Conservation (phyloP, 2,113 vertebrate species). For the Tringa solitaria region DNA sequence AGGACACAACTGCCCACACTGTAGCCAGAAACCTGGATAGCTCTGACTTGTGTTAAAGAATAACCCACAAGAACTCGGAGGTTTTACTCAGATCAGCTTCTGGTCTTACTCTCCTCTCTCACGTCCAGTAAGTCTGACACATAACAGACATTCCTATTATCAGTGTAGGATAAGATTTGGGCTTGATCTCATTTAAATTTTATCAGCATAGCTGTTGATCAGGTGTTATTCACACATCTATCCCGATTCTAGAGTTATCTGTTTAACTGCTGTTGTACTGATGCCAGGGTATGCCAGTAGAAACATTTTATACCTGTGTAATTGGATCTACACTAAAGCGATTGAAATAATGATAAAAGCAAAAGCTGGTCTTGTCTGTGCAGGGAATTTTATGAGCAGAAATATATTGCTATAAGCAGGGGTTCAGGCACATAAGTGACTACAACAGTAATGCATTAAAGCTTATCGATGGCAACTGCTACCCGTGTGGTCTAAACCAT, state of each 20-base stretch:
- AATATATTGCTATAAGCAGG: neutral
- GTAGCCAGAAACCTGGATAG: neutral
- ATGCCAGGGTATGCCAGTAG: slow-evolving; percentile 40
- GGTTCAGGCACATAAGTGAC: neutral
- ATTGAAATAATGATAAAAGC: slow-evolving; percentile 57
- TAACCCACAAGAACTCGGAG: neutral
- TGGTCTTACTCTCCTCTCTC: neutral
- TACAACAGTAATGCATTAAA: neutral
- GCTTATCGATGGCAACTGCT: neutral
- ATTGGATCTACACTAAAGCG: slow-evolving; percentile 26
- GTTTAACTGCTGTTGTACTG: slow-evolving; percentile 49
- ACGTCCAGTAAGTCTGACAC: neutral
- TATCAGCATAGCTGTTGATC: slow-evolving; percentile 56
- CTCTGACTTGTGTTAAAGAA: neutral
- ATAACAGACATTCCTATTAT: slow-evolving; percentile 24
- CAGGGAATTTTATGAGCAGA: slow-evolving; percentile 11
- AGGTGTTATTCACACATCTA: slow-evolving; percentile 52
- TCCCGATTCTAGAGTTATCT: slow-evolving; percentile 32
- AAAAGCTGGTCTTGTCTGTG: slow-evolving; percentile 23
- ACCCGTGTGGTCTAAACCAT: neutral
- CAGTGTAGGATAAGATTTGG: slow-evolving; percentile 11
- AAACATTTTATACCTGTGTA: slow-evolving; percentile 60
- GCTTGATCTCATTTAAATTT: slow-evolving; percentile 62
- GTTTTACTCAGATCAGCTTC: neutral
- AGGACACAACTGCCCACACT: neutral